Base-by-base conservation (phyloP, 2,888 invertebrate genomes). In the Ceriagrion tenellum region DNA sequence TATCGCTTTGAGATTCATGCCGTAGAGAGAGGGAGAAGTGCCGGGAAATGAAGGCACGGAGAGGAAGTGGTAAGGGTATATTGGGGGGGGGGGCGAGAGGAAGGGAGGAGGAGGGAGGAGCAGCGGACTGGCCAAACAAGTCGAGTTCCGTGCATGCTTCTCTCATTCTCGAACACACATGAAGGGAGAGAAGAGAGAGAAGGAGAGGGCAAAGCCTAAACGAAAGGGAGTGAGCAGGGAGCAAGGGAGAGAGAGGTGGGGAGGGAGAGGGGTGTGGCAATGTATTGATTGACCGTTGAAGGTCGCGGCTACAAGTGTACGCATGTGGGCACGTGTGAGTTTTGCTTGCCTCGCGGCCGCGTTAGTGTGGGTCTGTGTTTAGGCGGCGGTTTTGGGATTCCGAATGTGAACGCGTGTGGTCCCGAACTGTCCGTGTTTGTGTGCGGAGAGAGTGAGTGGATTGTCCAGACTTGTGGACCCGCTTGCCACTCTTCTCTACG, bases 251-350 rank as follows among this genome's bases (percentile, higher is more conserved):
- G 47, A 8, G 47, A 47, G 47, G 69, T n/a, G 69, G 20, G 23
- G n/a, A n/a, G 20, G 30, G 2, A 18, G 40, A 69, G 47, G 93
- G 69, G 63, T 63, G 81, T 63, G 93, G 40, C 63, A 23, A 26
- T 8, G 63, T 93, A 93, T 93, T 69, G 93, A 93, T 93, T 93
- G 93, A 93, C 93, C 93, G 55, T 69, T 74, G 93, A 63, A 35
- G 69, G 93, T 93, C 93, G 93, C 35, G 26, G 23, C 69, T 81
- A 81, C 81, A 35, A 81, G 81, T 81, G 81, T 81, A 81, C 81
- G 81, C 69, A 26, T 30, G 81, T 81, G 81, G 13, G 47, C 47
- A 26, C n/a, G 35, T 93, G 69, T 93, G 93, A 16, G 18, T 35
- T 47, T 88, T 88, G 88, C 55, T 47, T 26, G 55, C 55, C 47